Base-by-base conservation (phyloP, 2,888 invertebrate species). In the Ichneumoninae sp. region DNA sequence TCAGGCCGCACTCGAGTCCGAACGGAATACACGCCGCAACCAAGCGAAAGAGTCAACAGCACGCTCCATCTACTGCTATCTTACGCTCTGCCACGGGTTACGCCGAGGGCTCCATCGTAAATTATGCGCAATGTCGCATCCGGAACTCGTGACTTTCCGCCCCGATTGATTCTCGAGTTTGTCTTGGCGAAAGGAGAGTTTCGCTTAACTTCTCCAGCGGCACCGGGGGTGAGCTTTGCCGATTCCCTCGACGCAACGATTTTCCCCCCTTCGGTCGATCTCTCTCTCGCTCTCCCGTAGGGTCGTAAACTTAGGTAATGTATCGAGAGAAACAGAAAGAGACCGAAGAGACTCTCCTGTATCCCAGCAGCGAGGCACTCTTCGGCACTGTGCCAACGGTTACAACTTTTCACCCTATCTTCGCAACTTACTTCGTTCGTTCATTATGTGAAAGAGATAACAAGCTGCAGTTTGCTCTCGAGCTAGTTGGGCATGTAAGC, bases 381-480 rank as follows among this genome's bases (percentile, higher is more conserved):
- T 75, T 82, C 76, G 85, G 85, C 79, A 80, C 75, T 52, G 68
- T 36, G 82, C 85, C 85, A 85, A 85, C 82, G 60, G 33, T 63
- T 79, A 76, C 82, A 85, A 85, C 82, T 85, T 80, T 85, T 80
- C 80, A 77, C 68, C 82, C 82, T 80, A 83, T 80, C 82, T 80
- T 52, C 36, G 54, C 76, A 44, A 76, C 81, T 81, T 26, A 36
- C 44, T 57, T 60, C 77, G 68, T 63, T 63, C 63, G 63, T 63
- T 63, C 75, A 54, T 82, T 75, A 75, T 68, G 70, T 63, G 76
- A 47, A 73, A 83, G 82, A 85, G 85, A 85, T 85, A 85, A 85
- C 85, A 85, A 83, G 82, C 85, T 85, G 79, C 82, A 85, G 85
- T 85, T 85, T 83, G 85, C 76, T 85, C 76, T 85, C 80, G 80